A percentile compares a stretch with the other conserved stretches of the same genome.
Evolutionary conservation across 2,797 vertebrate genomes (phyloP).

Genomic region (Rhynchonycteris naso): DNA sequence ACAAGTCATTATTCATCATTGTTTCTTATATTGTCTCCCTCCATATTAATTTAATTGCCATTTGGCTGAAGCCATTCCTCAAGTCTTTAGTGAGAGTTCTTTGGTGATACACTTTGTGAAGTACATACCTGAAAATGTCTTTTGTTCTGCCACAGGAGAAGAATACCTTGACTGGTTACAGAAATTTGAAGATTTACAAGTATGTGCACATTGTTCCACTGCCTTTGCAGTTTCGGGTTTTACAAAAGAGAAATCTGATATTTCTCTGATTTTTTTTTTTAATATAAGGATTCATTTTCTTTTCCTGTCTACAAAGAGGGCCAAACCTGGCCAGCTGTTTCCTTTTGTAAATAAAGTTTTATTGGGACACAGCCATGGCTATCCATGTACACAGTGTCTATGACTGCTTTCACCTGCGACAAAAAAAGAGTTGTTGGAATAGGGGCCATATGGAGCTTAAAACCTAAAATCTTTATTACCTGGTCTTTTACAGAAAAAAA

Average conservation of each 20-base stretch:
- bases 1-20: neutral
- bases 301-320: neutral
- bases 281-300: neutral
- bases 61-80: neutral
- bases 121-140: neutral
- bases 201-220: neutral
- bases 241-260: neutral
- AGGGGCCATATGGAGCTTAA: neutral
- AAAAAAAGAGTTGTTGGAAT: no score
- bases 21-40: neutral
- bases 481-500: neutral
- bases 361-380: neutral
- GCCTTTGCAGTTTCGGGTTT: neutral
- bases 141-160: neutral
- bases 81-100: neutral
- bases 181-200: neutral
- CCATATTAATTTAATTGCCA: neutral
- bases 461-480: neutral
- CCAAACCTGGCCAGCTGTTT: neutral
- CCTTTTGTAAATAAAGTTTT: slow-evolving; percentile 38
- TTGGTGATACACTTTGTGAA: neutral
- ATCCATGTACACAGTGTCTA: neutral
- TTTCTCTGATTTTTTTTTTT: neutral
- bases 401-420: neutral
- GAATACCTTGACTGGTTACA: neutral